Evolutionary conservation across 37 sponge, comb jelly and placozoan species (phyloP).

Genomic region (Lycopodina hypogea): DNA sequence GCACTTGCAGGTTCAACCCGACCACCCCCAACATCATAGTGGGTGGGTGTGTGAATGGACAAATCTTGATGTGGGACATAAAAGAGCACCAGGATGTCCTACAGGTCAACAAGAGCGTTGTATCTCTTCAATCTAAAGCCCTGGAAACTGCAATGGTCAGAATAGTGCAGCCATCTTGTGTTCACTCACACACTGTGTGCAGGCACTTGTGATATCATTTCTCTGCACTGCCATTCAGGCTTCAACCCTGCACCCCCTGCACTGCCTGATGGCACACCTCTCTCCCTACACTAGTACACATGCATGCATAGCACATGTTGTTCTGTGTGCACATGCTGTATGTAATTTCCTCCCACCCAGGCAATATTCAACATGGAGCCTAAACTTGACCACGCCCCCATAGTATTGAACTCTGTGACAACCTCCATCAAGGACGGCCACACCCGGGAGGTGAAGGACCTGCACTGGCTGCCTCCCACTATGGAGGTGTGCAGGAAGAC

Average conservation of each 20-base stretch:
- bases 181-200: too few relatives aligned
- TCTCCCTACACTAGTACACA: too few relatives aligned
- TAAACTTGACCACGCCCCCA: constrained; percentile 82
- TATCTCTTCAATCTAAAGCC: constrained; percentile 27
- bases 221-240: too few relatives aligned
- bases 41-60: constrained; percentile 93
- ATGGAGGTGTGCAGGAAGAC: constrained; percentile 72
- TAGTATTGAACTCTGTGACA: constrained; percentile 76
- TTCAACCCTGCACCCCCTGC: too few relatives aligned
- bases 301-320: too few relatives aligned
- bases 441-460: constrained; percentile 67
- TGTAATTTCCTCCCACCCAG: too few relatives aligned
- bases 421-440: constrained; percentile 87
- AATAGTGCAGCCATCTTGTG: too few relatives aligned
- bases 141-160: constrained; percentile 45
- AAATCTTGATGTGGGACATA: constrained; percentile 96
- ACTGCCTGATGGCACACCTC: too few relatives aligned
- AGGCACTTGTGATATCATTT: too few relatives aligned
- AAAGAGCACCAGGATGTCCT: constrained; percentile 70
- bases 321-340: too few relatives aligned
- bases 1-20: constrained; percentile 71
- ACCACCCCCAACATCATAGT: constrained; percentile 83
- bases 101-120: constrained; percentile 55
- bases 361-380: constrained; percentile 76
- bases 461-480: constrained; percentile 91